A percentile compares a stretch with the other conserved stretches of the same genome.
These are phyloP conservation scores for pig (Sus scrofa) DNA, from an alignment of 2,113 vertebrate genomes.

Conservation along the genomic window DNA sequence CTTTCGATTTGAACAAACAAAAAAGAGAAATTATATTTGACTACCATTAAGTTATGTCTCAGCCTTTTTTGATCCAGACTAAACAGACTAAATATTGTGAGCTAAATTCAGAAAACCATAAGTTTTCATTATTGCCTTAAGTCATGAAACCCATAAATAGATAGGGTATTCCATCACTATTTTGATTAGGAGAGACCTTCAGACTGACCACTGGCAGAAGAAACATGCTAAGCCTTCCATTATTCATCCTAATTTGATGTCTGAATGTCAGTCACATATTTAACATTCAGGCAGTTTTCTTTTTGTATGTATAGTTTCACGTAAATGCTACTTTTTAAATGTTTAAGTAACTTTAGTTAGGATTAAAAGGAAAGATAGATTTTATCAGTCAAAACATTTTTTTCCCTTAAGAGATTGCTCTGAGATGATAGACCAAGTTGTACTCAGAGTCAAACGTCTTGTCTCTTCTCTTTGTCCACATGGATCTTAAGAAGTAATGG, in stretches of 20 bases:
- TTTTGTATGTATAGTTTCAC: neutral
- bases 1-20: neutral
- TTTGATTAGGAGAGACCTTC: neutral
- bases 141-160: neutral
- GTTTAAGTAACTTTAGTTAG: neutral
- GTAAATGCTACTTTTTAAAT: neutral
- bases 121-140: neutral
- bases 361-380: neutral
- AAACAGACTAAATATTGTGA: neutral
- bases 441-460: neutral
- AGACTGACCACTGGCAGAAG: neutral
- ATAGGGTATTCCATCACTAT: neutral
- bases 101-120: neutral
- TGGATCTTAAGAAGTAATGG: neutral
- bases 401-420: neutral
- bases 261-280: neutral
- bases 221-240: neutral
- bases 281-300: neutral
- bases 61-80: neutral
- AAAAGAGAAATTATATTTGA: neutral
- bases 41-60: neutral
- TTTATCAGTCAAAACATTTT: neutral
- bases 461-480: neutral
- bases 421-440: neutral
- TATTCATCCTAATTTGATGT: constrained; percentile 1